Conservation (phyloP, 2,113 vertebrate genomes). For the Electrona antarctica region DNA sequence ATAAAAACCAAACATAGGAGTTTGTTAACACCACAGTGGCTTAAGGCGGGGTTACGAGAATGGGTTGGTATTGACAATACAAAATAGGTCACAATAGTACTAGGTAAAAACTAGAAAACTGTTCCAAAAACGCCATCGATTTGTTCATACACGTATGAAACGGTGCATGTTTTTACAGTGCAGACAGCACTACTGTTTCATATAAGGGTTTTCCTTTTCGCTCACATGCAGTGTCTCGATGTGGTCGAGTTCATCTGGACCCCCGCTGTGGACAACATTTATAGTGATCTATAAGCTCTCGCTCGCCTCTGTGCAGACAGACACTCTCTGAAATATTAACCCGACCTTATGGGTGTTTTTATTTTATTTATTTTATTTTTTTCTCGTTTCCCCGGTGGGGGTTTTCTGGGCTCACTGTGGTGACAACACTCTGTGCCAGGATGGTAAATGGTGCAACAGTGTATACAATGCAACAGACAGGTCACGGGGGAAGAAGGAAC, state of each 20-base stretch:
- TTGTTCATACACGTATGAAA: no score
- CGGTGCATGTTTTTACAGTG: no score
- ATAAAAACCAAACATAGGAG: constrained; percentile 30
- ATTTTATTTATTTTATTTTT: no score
- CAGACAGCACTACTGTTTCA: no score
- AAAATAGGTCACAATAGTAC: background rate
- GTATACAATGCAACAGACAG: constrained; percentile 65
- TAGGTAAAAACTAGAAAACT: no score
- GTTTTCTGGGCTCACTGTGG: constrained; percentile 47
- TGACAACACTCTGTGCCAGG: constrained; percentile 57
- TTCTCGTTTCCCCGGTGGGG: background rate
- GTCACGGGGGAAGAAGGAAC: constrained; percentile 52
- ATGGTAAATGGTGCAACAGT: constrained; percentile 44
- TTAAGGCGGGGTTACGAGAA: background rate
- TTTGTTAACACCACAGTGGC: constrained; percentile 58
- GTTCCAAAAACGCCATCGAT: no score
- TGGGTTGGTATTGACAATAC: constrained; percentile 16
- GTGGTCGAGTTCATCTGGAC: constrained; percentile 1
- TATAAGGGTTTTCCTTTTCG: no score
- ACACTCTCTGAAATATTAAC: constrained; percentile 20
- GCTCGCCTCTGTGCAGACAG: constrained; percentile 18
- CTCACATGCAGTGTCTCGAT: background rate
- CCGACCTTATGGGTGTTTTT: background rate
- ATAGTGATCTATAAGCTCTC: constrained; percentile 3
- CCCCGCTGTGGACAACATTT: constrained; percentile 12